Evolutionary conservation across 2,113 vertebrate species (phyloP).

Genomic region (Thinocorus orbignyianus): DNA sequence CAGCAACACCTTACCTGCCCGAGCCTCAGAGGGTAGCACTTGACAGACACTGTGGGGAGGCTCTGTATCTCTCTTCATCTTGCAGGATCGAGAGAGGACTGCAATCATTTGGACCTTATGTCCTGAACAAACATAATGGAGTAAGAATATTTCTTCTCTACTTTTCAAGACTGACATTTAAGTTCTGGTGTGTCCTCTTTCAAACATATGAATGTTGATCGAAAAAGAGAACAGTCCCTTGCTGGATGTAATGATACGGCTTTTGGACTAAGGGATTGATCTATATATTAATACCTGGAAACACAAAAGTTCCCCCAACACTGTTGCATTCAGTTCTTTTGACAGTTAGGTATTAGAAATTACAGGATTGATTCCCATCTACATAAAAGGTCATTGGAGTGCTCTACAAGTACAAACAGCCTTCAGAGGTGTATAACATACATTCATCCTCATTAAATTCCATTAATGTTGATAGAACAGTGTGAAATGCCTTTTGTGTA

Average conservation of each 20-base stretch:
- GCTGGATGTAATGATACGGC: neutral
- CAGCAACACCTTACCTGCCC: neutral
- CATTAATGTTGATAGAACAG: neutral
- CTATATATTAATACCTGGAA: neutral
- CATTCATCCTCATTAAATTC: neutral
- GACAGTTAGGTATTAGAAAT: neutral
- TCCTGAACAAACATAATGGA: neutral
- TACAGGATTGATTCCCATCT: neutral
- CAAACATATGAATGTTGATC: neutral
- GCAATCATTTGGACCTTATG: neutral
- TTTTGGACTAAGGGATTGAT: neutral
- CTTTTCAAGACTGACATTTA: neutral
- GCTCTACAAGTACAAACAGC: neutral
- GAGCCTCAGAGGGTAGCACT: neutral
- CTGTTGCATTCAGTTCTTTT: neutral
- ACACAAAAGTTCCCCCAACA: neutral
- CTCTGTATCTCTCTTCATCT: neutral
- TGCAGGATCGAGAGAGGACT: neutral
- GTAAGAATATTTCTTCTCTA: neutral
- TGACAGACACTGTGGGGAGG: neutral
- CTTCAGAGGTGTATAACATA: neutral
- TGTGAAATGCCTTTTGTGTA: neutral
- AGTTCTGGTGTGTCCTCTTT: neutral
- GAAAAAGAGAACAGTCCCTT: neutral
- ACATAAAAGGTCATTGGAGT: neutral